phyloP scores from a whole-genome alignment of 2,797 vertebrate species.

The Anniella stebbinsi region DNA sequence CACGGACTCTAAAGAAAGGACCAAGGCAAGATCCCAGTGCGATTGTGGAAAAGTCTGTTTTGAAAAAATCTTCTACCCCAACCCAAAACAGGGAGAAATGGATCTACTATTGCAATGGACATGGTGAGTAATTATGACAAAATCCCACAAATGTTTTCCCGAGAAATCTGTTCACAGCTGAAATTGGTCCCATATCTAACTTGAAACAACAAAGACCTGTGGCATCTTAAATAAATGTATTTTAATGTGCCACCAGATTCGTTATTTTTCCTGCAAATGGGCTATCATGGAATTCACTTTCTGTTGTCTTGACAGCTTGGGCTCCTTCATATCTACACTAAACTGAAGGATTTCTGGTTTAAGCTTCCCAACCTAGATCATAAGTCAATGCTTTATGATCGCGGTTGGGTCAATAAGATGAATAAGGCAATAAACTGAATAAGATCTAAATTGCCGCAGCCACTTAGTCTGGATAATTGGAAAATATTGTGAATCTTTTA shows the following conservation, averaged over 20 bases:
- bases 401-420: neutral
- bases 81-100: constrained; percentile 91
- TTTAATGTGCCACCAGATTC: neutral
- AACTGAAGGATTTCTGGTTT: neutral
- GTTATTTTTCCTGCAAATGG: no score
- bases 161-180: neutral
- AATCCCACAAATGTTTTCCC: fast-evolving
- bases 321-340: neutral
- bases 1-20: constrained; percentile 93
- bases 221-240: neutral
- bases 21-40: constrained; percentile 93
- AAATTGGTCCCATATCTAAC: neutral
- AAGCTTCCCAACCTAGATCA: neutral
- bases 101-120: constrained; percentile 95
- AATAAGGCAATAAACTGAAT: neutral
- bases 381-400: neutral
- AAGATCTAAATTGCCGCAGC: neutral
- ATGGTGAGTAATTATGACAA: constrained; percentile 92
- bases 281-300: neutral
- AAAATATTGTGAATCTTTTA: neutral
- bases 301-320: neutral
- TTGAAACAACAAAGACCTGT: neutral
- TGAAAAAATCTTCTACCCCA: constrained; percentile 86
- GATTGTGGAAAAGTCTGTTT: constrained; percentile 94
- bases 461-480: neutral